Conservation (phyloP, 2,888 invertebrate genomes). For the Metacarcinus magister region DNA sequence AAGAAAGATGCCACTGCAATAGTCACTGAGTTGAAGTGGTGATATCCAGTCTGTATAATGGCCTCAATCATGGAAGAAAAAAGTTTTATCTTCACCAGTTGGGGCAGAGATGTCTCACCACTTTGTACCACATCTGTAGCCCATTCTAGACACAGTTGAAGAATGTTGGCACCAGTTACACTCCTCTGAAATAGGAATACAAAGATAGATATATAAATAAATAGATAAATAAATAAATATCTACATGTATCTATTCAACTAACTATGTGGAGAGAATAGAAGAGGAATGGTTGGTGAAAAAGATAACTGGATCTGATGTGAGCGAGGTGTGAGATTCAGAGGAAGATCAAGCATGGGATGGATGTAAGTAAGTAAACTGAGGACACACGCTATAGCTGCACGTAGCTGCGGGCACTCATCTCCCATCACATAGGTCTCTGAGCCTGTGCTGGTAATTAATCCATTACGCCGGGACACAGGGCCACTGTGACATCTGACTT, state of each 20-base stretch:
- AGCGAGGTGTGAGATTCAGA: no score
- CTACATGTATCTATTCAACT: conserved; percentile 13
- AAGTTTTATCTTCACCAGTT: conserved; percentile 71
- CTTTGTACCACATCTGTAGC: conserved; percentile 73
- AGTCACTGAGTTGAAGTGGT: conserved; percentile 75
- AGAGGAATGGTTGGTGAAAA: no score
- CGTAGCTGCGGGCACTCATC: no score
- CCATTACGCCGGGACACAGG: no score
- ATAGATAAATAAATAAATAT: conserved; percentile 30
- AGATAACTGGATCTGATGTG: no score
- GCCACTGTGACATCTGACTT: no score
- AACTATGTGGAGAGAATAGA: not conserved
- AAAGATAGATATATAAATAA: not conserved
- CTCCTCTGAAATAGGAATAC: conserved; percentile 68
- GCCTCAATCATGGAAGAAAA: conserved; percentile 74
- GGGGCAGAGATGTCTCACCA: conserved; percentile 75
- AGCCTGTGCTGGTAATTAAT: no score
- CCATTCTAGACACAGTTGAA: conserved; percentile 80
- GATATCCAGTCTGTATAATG: conserved; percentile 77
- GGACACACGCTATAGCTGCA: no score
- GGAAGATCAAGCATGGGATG: no score
- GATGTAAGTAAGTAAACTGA: no score
- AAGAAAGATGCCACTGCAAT: conserved; percentile 71
- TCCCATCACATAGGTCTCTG: no score
- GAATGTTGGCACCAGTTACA: conserved; percentile 75